A percentile compares a stretch with the other conserved stretches of the same genome.
These are phyloP conservation scores for Parasteatoda lunata DNA, from an alignment of 2,888 invertebrate species.

Conservation along the genomic window DNA sequence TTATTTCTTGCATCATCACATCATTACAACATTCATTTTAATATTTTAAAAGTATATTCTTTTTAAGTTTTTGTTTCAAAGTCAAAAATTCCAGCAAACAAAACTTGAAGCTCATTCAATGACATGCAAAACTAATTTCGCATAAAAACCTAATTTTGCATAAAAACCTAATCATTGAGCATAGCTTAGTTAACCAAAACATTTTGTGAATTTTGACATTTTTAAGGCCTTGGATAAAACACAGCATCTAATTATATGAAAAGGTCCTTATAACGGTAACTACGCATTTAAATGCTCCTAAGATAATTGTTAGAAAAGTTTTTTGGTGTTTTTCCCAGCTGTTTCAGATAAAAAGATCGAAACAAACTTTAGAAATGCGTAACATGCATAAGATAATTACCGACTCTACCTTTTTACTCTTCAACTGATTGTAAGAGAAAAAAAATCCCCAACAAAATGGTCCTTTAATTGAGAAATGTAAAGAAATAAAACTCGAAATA, in stretches of 20 bases:
- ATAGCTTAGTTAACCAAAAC: slow-evolving; percentile 55
- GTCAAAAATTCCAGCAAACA: no score
- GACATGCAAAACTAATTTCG: slow-evolving; percentile 52
- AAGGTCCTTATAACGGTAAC: slow-evolving; percentile 55
- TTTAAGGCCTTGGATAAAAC: slow-evolving; percentile 55
- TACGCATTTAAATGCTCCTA: slow-evolving; percentile 63
- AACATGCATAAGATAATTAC: slow-evolving; percentile 65
- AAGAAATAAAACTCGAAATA: slow-evolving; percentile 41
- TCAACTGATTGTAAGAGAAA: slow-evolving; percentile 34
- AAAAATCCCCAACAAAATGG: slow-evolving; percentile 37
- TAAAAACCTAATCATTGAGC: slow-evolving; percentile 40
- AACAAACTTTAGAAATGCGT: slow-evolving; percentile 58
- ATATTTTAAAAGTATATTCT: no score
- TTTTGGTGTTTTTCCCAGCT: slow-evolving; percentile 61
- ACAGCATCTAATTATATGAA: slow-evolving; percentile 65
- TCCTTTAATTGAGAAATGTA: slow-evolving; percentile 58
- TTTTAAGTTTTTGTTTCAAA: no score
- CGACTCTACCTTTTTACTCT: slow-evolving; percentile 42
- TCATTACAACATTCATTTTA: no score
- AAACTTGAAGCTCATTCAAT: slow-evolving; percentile 13
- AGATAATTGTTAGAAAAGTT: slow-evolving; percentile 65
- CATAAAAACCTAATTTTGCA: slow-evolving; percentile 39
- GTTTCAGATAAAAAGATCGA: slow-evolving; percentile 61
- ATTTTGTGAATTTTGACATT: slow-evolving; percentile 50
- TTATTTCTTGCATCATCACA: no score